Evolutionary conservation across 2,797 vertebrate species (phyloP).

Genomic region (Halcyon badia): DNA sequence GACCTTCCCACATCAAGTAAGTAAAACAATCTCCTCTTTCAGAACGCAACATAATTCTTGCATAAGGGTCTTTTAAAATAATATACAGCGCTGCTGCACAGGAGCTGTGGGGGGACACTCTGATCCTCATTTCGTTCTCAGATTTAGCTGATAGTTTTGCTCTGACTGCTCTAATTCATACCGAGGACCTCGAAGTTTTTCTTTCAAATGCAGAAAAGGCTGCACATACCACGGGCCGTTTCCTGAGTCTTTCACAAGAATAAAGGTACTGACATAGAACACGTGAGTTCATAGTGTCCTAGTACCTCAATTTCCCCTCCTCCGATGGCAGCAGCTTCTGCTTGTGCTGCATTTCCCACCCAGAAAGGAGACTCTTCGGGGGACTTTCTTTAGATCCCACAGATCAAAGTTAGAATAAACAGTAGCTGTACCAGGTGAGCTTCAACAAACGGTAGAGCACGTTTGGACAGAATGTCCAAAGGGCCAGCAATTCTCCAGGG

Average conservation of each 20-base stretch:
- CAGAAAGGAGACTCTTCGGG: neutral
- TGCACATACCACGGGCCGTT: neutral
- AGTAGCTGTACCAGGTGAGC: neutral
- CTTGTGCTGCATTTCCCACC: neutral
- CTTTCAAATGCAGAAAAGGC: neutral
- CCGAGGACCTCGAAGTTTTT: neutral
- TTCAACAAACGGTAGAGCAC: slow-evolving; percentile 10
- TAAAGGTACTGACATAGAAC: neutral
- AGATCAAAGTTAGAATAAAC: slow-evolving; percentile 26
- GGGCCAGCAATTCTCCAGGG: neutral
- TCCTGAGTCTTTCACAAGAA: neutral
- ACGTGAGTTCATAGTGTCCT: neutral
- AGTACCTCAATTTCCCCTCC: neutral
- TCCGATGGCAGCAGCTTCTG: neutral
- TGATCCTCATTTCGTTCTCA: neutral
- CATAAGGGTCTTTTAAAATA: slow-evolving; percentile 55
- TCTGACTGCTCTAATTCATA: slow-evolving; percentile 32
- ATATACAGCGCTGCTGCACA: slow-evolving; percentile 33
- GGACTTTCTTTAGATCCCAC: neutral
- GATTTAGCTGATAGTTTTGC: neutral
- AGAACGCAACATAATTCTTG: slow-evolving; percentile 38
- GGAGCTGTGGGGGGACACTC: neutral
- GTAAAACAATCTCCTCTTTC: slow-evolving; percentile 63
- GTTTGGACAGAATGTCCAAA: slow-evolving; percentile 13
- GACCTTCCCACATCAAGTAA: slow-evolving; percentile 51